These are phyloP conservation scores for Seriola quinqueradiata DNA, from an alignment of 2,113 vertebrate species.

Conservation along the genomic window DNA sequence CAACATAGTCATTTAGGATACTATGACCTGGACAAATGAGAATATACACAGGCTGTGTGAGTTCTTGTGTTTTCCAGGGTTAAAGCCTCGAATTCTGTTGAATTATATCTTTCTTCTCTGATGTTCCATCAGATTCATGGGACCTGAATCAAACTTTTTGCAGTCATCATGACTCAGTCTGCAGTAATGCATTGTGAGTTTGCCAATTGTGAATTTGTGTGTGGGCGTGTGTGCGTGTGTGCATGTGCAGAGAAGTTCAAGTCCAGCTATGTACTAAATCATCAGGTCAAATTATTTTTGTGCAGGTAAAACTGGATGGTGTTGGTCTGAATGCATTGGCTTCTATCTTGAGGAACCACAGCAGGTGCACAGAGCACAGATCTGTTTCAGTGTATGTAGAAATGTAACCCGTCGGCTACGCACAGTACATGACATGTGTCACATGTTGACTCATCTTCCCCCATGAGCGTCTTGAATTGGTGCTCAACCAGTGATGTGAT, in stretches of 20 bases:
- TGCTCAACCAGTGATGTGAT: not conserved
- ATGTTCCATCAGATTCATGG: not conserved
- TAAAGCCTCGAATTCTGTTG: not conserved
- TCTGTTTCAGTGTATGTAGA: constrained; percentile 15
- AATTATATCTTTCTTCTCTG: not conserved
- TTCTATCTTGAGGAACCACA: constrained; percentile 9
- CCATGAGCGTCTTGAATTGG: too few relatives aligned
- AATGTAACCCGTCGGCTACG: constrained; percentile 2
- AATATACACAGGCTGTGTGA: too few relatives aligned
- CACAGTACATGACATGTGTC: not conserved
- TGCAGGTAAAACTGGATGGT: not conserved
- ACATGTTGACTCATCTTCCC: not conserved
- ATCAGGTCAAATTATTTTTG: constrained; percentile 23
- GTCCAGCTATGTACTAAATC: not conserved
- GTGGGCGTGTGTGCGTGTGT: too few relatives aligned
- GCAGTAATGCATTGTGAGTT: not conserved
- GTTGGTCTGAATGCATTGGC: not conserved
- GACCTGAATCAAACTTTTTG: not conserved
- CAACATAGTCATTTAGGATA: too few relatives aligned
- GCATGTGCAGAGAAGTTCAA: not conserved
- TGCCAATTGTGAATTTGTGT: too few relatives aligned
- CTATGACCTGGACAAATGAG: too few relatives aligned
- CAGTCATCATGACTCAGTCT: not conserved
- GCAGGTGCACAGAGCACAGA: not conserved
- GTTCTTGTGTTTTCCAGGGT: not conserved